Conservation (phyloP, 2,888 invertebrate genomes). For the Monoplex corrugatus region DNA sequence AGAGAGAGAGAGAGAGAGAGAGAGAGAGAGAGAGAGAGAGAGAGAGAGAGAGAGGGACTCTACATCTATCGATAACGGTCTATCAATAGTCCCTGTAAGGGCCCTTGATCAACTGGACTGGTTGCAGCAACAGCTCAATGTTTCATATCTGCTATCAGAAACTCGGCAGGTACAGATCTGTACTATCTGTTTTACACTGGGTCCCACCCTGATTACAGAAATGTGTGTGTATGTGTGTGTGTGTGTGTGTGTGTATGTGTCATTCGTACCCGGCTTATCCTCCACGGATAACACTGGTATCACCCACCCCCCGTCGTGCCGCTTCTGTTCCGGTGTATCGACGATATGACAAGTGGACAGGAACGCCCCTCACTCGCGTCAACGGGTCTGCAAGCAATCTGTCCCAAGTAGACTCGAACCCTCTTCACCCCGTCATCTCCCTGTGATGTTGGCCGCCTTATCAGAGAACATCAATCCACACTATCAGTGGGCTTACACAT, state of each 20-base stretch:
- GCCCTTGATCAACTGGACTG: not conserved
- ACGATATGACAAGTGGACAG: not conserved
- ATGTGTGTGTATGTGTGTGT: not conserved
- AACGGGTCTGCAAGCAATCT: not conserved
- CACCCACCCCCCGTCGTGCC: not conserved
- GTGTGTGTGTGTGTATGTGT: too few relatives aligned
- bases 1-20: not conserved
- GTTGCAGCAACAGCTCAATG: not conserved
- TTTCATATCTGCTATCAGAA: not conserved
- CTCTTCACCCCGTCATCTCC: not conserved
- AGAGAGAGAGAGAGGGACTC: not conserved
- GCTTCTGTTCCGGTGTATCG: not conserved
- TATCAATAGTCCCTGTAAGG: not conserved
- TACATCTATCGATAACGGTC: not conserved
- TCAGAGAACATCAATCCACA: not conserved
- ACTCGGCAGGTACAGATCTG: not conserved
- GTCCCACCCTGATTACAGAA: not conserved
- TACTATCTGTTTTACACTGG: not conserved
- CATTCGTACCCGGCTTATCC: not conserved
- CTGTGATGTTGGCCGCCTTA: constrained; percentile 16
- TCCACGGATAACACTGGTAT: not conserved
- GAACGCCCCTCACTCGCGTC: not conserved
- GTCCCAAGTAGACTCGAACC: constrained; percentile 4
- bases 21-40: constrained; percentile 22
- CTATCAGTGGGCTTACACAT: not conserved